Base-by-base conservation (phyloP, 2,113 vertebrate species). In the Triplophysa dalaica region DNA sequence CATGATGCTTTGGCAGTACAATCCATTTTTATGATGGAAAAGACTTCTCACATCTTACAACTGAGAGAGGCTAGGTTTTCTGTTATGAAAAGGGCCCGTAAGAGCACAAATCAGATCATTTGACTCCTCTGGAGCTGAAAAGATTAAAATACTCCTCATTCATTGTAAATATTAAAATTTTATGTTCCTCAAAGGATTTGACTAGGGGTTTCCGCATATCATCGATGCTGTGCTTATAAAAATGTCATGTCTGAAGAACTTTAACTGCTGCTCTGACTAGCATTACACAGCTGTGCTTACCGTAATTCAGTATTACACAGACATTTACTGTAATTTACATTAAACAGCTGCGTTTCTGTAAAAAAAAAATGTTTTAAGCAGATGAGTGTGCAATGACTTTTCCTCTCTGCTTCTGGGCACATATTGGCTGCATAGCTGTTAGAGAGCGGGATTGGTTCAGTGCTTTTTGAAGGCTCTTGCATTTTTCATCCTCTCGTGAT, bases 131-230 rank as follows among this genome's bases (percentile, higher is more conserved):
- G 62, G 62, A 52, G 29, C 24, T 77, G 74, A 33, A 61, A 52
- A 65, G 62, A 77, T 77, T 77, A 65, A 65, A 77, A 77, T 65
- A 38, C 60, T 65, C 74, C 8, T 65, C 60, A 48, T 63, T 77
- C 62, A 65, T 54, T 77, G 61, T 77, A 77, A 64, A 77, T 65
- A 77, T 77, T 54, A 54, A 65, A 77, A 65, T 77, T 14, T 75
- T 21, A 77, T 65, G 74, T 77, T 65, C 26, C 45, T 29, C 43
- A 21, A 26, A 77, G 45, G 62, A 54, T 77, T 74, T 52, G 24
- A 65, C 62, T 65, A 11, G 60, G 52, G 62, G 61, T 50, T 76
- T 77, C 26, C 62, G 50, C 62, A 19, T 16, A 77, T 76, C 41
- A 64, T 76, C 58, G 61, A 65, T 65, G 74, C 74, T 65, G 74